Base-by-base conservation (phyloP, 2,888 invertebrate genomes). In the Eristalis intricaria region DNA sequence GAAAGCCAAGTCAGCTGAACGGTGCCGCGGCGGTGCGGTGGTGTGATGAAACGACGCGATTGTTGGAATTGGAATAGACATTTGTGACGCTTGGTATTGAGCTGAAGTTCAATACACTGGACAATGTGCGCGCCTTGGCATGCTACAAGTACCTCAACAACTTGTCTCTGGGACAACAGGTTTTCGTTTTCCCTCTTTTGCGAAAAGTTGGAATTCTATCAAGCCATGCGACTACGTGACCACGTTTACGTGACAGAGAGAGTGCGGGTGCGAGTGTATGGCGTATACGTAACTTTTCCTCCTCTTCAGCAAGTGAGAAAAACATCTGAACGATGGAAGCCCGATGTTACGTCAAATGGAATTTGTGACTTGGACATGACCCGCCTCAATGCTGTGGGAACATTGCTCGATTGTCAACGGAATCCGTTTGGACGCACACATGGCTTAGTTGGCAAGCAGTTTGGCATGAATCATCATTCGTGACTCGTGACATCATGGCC, bases 171-270 rank as follows among this genome's bases (percentile, higher is more conserved):
- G 50, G 32, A 32, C 32, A 19, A 19, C 50, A 3, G n/a, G 50
- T 50, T 50, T 50, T 1, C 1, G 0, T 19, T n/a, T 4, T n/a
- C 1, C 1, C n/a, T 5, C 50, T n/a, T 56, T 66, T 70, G 35
- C 26, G 32, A 56, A 77, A 73, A 81, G 63, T 85, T 85, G 77
- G 73, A 85, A 82, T 73, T 77, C 43, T 65, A 64, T 76, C 68
- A 76, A 70, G 43, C 13, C 38, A 15, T 35, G 40, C 1, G 56
- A 70, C 75, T 75, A 80, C 65, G 75, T 75, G 80, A 76, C 71
- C 8, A 23, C 13, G 38, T 65, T 4, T 23, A 79, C 32, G 65
- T 71, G 65, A 43, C 58, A 40, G 56, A 5, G 19, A 5, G 50
- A n/a, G 50, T n/a, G 60, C 23, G 11, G 4, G 1, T 7, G 13